A percentile compares a stretch with the other conserved stretches of the same genome.
Conservation (phyloP, 2,113 vertebrate species). For the Falcunculus frontatus region DNA sequence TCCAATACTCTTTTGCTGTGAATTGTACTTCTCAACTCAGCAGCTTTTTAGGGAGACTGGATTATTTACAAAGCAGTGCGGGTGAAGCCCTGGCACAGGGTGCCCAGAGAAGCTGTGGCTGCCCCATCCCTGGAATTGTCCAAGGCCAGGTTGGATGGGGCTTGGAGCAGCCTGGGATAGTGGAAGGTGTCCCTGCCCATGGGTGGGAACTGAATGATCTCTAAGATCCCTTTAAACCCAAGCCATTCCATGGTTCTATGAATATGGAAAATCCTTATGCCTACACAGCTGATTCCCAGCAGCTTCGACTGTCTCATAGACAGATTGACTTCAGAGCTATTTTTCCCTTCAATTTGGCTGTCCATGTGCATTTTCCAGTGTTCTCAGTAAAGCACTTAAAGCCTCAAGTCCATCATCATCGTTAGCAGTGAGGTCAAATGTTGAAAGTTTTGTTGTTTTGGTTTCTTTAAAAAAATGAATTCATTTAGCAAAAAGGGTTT, state of each 20-base stretch:
- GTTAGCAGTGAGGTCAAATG: neutral
- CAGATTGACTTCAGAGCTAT: neutral
- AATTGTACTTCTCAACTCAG: neutral
- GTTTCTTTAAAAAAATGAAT: neutral
- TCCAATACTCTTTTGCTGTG: neutral
- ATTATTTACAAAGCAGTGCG: neutral
- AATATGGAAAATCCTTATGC: neutral
- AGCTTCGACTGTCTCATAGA: neutral
- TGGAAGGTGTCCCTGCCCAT: neutral
- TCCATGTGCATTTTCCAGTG: neutral
- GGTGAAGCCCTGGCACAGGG: neutral
- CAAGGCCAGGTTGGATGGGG: neutral
- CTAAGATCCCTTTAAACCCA: neutral
- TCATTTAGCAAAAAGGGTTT: neutral
- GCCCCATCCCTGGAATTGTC: neutral
- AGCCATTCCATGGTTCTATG: neutral
- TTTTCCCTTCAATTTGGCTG: neutral
- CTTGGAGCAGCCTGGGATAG: fast-evolving
- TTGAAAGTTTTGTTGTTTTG: neutral
- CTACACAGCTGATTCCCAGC: neutral
- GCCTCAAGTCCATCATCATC: neutral
- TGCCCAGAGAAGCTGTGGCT: neutral
- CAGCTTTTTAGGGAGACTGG: neutral
- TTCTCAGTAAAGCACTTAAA: neutral
- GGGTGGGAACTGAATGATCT: neutral